Conservation (phyloP, 2,797 vertebrate species). For the Tokudaia muenninki region DNA sequence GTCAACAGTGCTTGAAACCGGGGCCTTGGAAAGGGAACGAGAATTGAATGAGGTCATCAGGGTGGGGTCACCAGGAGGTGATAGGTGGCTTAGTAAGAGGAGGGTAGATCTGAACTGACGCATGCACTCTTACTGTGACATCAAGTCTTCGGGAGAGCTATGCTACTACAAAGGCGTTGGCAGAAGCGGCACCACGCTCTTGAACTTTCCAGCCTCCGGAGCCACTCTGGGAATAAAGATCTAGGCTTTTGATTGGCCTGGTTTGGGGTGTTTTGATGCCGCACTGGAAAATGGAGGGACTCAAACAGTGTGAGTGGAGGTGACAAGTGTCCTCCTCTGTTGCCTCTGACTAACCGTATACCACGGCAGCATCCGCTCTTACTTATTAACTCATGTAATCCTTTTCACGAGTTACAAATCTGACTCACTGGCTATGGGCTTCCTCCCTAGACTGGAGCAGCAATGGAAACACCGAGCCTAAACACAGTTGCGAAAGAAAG, state of each 20-base stretch:
- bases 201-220: neutral
- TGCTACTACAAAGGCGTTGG: neutral
- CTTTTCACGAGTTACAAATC: neutral
- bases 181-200: no score
- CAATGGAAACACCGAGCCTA: constrained; percentile 69
- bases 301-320: neutral
- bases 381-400: neutral
- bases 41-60: neutral
- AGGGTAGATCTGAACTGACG: neutral
- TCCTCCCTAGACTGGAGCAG: neutral
- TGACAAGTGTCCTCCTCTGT: neutral
- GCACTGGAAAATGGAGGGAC: neutral
- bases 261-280: neutral
- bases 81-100: neutral
- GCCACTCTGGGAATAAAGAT: neutral
- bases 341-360: neutral
- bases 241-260: neutral
- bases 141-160: neutral
- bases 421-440: constrained; percentile 57
- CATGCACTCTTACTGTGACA: neutral
- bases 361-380: neutral
- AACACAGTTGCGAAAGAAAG: constrained; percentile 65
- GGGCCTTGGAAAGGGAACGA: neutral
- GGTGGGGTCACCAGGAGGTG: neutral
- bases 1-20: neutral